Evolutionary conservation across 2,113 vertebrate species (phyloP).

Genomic region (Oreamnos americanus): DNA sequence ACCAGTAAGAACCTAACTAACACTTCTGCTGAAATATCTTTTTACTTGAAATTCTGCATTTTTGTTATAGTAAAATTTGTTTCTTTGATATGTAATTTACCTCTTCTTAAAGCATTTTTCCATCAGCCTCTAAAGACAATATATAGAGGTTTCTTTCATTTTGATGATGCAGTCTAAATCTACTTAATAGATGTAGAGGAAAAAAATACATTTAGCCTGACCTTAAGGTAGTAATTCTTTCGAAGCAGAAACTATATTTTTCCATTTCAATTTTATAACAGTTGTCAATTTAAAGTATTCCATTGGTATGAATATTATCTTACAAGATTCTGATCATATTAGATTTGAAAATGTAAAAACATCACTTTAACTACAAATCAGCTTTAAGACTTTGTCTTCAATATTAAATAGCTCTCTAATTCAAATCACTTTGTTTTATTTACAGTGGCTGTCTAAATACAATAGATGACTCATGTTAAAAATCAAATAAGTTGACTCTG

Average conservation of each 20-base stretch:
- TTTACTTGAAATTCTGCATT: conserved; percentile 14
- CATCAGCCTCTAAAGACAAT: conserved; percentile 59
- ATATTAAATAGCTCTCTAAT: neutral
- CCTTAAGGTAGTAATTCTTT: neutral
- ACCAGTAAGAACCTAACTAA: conserved; percentile 38
- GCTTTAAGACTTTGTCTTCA: neutral
- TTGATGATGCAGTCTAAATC: conserved; percentile 40
- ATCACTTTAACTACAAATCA: conserved; percentile 4
- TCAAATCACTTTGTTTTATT: neutral
- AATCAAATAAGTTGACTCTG: neutral
- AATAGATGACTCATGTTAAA: neutral
- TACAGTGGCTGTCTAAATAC: neutral
- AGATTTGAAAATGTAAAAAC: conserved; percentile 11
- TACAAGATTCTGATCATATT: neutral
- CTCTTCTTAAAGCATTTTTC: conserved; percentile 56
- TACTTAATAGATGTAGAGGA: neutral
- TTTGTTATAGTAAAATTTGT: conserved; percentile 33
- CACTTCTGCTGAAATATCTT: conserved; percentile 36
- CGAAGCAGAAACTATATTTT: neutral
- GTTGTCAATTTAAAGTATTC: neutral
- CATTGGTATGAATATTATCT: neutral
- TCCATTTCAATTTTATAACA: conserved; percentile 44
- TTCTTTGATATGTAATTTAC: conserved; percentile 50
- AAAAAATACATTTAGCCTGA: neutral
- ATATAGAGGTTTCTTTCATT: conserved; percentile 21